phyloP scores from a whole-genome alignment of 2,797 vertebrate species.

The Muscicapa striata region DNA sequence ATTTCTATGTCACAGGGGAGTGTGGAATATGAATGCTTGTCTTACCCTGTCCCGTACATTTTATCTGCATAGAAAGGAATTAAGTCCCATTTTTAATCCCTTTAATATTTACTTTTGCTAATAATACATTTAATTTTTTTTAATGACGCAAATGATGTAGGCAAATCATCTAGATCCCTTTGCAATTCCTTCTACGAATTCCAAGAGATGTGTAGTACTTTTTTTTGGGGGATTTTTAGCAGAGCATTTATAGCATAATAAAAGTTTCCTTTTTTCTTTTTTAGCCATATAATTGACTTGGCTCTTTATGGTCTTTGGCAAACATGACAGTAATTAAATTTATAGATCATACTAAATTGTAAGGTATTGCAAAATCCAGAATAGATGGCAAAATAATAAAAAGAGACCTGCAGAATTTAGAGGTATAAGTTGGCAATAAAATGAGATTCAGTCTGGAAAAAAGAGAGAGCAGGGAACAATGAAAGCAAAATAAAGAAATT shows the following conservation, averaged over 20 bases:
- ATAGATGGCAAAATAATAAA: constrained; percentile 52
- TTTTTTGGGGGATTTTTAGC: neutral
- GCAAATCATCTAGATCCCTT: neutral
- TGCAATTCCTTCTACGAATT: neutral
- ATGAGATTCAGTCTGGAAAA: constrained; percentile 22
- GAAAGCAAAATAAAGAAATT: constrained; percentile 11
- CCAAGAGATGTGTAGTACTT: neutral
- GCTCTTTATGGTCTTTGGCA: constrained; percentile 38
- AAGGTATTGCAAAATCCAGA: constrained; percentile 35
- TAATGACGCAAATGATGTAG: neutral
- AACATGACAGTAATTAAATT: constrained; percentile 49
- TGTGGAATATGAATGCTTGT: neutral
- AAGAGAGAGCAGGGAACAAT: constrained; percentile 8
- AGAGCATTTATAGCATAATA: constrained; percentile 28
- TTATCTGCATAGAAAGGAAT: neutral
- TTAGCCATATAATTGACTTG: constrained; percentile 35
- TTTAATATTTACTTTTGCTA: neutral
- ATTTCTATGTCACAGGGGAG: neutral
- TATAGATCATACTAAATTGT: constrained; percentile 49
- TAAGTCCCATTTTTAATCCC: neutral
- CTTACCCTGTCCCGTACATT: neutral
- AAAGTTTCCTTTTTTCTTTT: constrained; percentile 1
- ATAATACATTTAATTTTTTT: neutral
- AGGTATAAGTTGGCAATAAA: constrained; percentile 39
- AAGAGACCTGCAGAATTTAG: constrained; percentile 45